phyloP scores from a whole-genome alignment of 2,888 invertebrate species.

The Eupithecia vulgata region DNA sequence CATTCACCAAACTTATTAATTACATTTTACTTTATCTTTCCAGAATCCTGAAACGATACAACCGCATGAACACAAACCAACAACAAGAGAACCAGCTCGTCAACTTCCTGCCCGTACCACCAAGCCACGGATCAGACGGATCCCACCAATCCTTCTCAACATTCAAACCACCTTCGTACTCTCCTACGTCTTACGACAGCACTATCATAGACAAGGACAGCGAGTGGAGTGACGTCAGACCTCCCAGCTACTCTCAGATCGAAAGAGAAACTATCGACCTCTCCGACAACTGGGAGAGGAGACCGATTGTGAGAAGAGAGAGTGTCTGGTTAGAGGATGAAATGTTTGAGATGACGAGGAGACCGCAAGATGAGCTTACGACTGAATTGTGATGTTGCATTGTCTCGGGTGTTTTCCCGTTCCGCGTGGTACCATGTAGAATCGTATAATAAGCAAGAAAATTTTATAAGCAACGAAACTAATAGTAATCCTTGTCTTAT shows the following conservation, averaged over 20 bases:
- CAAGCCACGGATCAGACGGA: slow-evolving; percentile 74
- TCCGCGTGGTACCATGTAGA: neutral
- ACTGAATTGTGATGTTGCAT: slow-evolving; percentile 87
- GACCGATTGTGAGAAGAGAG: slow-evolving; percentile 78
- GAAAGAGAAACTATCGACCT: slow-evolving; percentile 74
- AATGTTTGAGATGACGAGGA: slow-evolving; percentile 91
- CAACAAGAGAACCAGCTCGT: slow-evolving; percentile 90
- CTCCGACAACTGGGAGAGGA: slow-evolving; percentile 79
- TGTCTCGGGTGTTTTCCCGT: neutral
- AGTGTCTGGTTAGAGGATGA: slow-evolving; percentile 91
- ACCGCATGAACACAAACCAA: slow-evolving; percentile 79
- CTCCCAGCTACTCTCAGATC: slow-evolving; percentile 79
- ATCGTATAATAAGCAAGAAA: neutral
- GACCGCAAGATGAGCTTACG: slow-evolving; percentile 95
- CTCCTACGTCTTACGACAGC: slow-evolving; percentile 80
- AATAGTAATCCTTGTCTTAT: neutral
- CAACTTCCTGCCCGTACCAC: slow-evolving; percentile 88
- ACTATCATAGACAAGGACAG: slow-evolving; percentile 71
- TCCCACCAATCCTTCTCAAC: slow-evolving; percentile 80
- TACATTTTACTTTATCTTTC: slow-evolving; percentile 20
- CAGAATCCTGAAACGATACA: slow-evolving; percentile 87
- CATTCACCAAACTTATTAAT: neutral
- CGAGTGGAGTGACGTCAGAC: slow-evolving; percentile 83
- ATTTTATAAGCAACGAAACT: neutral
- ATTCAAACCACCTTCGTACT: slow-evolving; percentile 80